Base-by-base conservation (phyloP, 2,113 vertebrate genomes). In the Elephas maximus region DNA sequence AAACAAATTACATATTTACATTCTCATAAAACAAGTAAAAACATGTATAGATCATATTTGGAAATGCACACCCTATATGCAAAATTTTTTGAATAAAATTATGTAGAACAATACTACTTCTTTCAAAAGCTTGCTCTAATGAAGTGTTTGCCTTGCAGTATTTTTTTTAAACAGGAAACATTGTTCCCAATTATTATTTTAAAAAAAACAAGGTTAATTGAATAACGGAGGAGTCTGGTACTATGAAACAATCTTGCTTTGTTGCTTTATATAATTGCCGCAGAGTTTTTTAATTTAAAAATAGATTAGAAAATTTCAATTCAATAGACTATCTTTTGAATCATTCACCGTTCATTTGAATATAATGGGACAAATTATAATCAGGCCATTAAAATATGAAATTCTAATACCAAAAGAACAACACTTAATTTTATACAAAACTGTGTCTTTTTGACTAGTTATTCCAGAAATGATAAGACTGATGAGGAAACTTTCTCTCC, bases 361-460 rank as follows among this genome's bases (percentile, higher is more conserved):
- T 69, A 92, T 91, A 93, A 78, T 97, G 73, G 23, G 48, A 73
- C 23, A 96, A 83, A 93, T 73, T 96, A 94, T 83, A 95, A 94
- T 87, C 71, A 79, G 23, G 23, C 37, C 79, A 79, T 86, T 96
- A 88, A 95, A 96, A 93, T 85, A 5, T 6, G 69, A 79, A 88
- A 82, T 89, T 92, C 15, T 87, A 41, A 83, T 91, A 87, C 76
- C 63, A 90, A 94, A 96, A 84, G 33, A 93, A 69, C 10, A 88
- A 82, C 44, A 76, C 41, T 67, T 85, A 53, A 73, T 77, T 77
- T 95, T 90, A 65, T 71, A 65, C 15, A 93, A 88, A 85, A 65
- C 41, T 60, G 15, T 71, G 12, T 63, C 44, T 48, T 79, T 96
- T 90, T 79, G 37, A 63, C 23, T 44, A 77, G 5, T 11, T 89